Conservation (phyloP, 1,140 invertebrate species). For the Parasteatoda tepidariorum region DNA sequence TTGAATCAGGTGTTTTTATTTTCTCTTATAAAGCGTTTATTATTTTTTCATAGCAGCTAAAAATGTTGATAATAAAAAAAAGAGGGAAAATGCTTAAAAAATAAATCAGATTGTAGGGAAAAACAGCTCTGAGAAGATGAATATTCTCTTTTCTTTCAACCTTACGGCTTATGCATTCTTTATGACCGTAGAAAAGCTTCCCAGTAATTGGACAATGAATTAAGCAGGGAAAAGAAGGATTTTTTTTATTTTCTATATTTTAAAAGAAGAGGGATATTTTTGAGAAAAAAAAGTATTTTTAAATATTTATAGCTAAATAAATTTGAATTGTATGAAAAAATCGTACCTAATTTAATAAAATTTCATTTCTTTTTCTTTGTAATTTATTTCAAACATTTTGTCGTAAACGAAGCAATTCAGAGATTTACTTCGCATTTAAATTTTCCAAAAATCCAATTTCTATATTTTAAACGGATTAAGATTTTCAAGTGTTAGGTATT, state of each 20-base stretch:
- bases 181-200: conserved; percentile 30
- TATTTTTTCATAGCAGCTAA: not conserved
- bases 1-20: not conserved
- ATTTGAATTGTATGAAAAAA: not conserved
- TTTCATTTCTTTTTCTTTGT: not conserved
- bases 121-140: not conserved
- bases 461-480: too few species aligned
- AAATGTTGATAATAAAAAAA: conserved; percentile 5
- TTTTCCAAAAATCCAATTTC: too few species aligned
- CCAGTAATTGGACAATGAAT: conserved; percentile 49
- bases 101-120: too few species aligned
- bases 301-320: conserved; percentile 7
- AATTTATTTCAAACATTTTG: too few species aligned
- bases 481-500: too few species aligned
- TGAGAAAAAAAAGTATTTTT: conserved; percentile 38
- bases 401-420: not conserved
- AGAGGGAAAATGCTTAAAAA: not conserved
- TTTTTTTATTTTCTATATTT: conserved; percentile 21
- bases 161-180: conserved; percentile 32
- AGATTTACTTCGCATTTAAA: conserved; percentile 11
- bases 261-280: conserved; percentile 9
- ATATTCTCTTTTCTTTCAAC: conserved; percentile 21
- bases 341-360: not conserved
- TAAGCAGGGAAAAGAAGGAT: conserved; percentile 26
- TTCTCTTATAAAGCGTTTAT: not conserved